Evolutionary conservation across 2,113 vertebrate species (phyloP).

Genomic region (Carassius carassius): DNA sequence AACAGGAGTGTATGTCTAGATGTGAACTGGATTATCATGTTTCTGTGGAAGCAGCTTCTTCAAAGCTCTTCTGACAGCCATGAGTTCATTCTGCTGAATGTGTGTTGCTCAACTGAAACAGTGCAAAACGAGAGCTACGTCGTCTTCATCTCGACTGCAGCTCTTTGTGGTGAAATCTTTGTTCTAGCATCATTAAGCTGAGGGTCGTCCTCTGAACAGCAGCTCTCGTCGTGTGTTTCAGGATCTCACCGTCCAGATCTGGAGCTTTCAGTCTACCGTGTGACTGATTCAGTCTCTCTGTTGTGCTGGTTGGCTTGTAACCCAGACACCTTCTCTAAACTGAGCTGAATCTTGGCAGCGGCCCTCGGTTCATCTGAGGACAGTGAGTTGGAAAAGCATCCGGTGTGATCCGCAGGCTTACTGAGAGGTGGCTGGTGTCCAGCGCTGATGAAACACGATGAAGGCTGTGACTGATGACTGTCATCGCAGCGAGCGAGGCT

Average conservation of each 20-base stretch:
- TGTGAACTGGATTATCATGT: not conserved
- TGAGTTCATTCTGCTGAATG: not conserved
- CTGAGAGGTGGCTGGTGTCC: not conserved
- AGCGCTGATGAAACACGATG: not conserved
- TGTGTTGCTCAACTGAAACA: not conserved
- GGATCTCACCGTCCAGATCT: not conserved
- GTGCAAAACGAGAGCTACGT: not conserved
- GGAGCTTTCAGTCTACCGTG: not conserved
- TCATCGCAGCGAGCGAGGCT: not conserved
- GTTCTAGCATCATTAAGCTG: too few species aligned
- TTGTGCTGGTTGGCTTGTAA: not conserved
- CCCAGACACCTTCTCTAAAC: constrained; percentile 1
- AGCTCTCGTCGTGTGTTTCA: not conserved
- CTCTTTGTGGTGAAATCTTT: too few species aligned
- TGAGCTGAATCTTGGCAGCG: not conserved
- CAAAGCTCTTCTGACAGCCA: not conserved
- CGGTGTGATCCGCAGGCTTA: not conserved
- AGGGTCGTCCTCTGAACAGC: too few species aligned
- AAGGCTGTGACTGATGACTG: not conserved
- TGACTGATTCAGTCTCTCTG: not conserved
- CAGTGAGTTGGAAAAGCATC: not conserved
- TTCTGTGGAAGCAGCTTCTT: not conserved
- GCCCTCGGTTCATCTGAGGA: not conserved
- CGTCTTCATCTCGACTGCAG: not conserved
- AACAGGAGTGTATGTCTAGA: not conserved